Percentiles rank a stretch among this genome's conserved stretches.
Conservation (phyloP, 2,797 vertebrate species). For the Ibycter americanus region DNA sequence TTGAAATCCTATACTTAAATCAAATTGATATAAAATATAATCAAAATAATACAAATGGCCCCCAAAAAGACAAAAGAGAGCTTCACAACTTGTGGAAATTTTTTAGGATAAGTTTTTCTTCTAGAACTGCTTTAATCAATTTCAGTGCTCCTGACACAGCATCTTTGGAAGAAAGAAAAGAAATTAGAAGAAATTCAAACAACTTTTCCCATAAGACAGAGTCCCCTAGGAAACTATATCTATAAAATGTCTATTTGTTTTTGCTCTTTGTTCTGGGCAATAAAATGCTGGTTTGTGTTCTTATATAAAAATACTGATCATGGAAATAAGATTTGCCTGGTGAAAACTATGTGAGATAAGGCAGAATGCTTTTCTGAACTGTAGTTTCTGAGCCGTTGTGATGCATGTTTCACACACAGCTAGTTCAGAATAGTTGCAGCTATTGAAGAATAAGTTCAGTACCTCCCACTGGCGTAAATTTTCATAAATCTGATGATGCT, state of each 20-base stretch:
- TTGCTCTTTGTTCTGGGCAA: not conserved
- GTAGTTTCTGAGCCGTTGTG: not conserved
- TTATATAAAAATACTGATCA: not conserved
- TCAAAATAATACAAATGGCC: not conserved
- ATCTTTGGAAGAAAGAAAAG: not conserved
- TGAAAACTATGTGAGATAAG: not conserved
- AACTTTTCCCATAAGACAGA: not conserved
- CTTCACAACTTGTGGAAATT: not conserved
- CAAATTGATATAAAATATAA: not conserved
- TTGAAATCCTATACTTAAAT: not conserved
- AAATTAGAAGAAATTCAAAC: not conserved
- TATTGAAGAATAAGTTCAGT: not conserved
- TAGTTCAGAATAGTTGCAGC: not conserved
- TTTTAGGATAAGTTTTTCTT: not conserved
- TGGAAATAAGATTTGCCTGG: not conserved
- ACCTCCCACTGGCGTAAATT: not conserved
- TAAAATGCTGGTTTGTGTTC: not conserved
- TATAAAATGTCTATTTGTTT: not conserved
- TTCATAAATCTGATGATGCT: not conserved
- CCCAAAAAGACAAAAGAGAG: not conserved
- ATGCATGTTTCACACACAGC: not conserved
- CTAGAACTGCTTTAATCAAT: not conserved
- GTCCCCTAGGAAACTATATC: not conserved
- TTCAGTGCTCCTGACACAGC: not conserved
- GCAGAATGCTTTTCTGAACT: not conserved